A percentile compares a stretch with the other conserved stretches of the same genome.
These are phyloP conservation scores for Batillaria attramentaria DNA, from an alignment of 1,140 invertebrate species.

Conservation along the genomic window DNA sequence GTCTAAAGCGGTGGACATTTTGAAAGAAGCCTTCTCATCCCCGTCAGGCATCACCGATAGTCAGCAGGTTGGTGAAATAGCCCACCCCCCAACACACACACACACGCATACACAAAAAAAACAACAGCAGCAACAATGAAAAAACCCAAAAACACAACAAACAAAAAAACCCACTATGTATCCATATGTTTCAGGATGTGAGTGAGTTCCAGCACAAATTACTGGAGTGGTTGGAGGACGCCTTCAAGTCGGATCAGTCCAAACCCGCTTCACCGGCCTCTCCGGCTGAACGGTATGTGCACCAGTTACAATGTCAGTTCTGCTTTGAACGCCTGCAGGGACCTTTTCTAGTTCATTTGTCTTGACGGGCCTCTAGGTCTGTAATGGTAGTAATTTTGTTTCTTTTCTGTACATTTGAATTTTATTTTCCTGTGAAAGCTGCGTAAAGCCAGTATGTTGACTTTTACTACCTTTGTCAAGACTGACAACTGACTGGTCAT, in stretches of 20 bases:
- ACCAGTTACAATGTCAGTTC: too few species aligned
- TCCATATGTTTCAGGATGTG: constrained; percentile 69
- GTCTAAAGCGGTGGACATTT: constrained; percentile 72
- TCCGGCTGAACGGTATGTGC: too few species aligned
- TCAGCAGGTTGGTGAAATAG: constrained; percentile 66
- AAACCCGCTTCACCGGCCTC: constrained; percentile 48
- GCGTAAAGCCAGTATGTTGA: background rate
- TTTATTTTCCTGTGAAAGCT: background rate
- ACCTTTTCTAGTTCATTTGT: too few species aligned
- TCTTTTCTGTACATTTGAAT: too few species aligned
- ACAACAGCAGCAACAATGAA: background rate
- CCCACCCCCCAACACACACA: background rate
- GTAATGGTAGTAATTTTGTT: too few species aligned
- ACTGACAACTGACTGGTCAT: too few species aligned
- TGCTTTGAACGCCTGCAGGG: too few species aligned
- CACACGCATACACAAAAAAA: background rate
- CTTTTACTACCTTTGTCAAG: too few species aligned
- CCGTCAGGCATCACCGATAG: constrained; percentile 63
- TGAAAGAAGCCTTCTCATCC: constrained; percentile 71
- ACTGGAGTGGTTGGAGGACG: constrained; percentile 74
- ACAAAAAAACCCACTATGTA: background rate
- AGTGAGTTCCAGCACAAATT: constrained; percentile 75
- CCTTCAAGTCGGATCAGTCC: constrained; percentile 66
- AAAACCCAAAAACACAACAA: background rate
- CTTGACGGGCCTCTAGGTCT: too few species aligned